Base-by-base conservation (phyloP, 2,888 invertebrate species). In the Trachelus iudaicus region DNA sequence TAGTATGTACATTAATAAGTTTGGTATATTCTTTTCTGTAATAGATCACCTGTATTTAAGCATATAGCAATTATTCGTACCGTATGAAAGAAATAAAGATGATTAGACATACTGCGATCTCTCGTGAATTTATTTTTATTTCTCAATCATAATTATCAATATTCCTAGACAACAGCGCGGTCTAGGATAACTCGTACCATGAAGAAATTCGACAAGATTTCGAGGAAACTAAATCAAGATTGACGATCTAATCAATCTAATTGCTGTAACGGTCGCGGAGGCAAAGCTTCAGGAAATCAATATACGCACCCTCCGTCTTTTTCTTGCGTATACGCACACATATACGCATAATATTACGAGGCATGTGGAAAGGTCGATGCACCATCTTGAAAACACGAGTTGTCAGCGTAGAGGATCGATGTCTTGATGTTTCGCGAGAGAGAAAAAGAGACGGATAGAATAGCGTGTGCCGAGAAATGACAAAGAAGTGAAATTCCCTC, bases 11-110 rank as follows among this genome's bases (percentile, higher is more conserved):
- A 90, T 88, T 90, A 88, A 85, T 89, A 87, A 89, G 88, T 89
- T 89, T 89, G 87, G 85, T 88, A 89, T 89, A 87, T 88, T 88
- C 84, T 86, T 88, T 89, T 90, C 89, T 89, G 88, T 88, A 88
- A 89, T 89, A 89, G 89, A 89, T 85, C 76, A 89, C 84, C 87
- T 91, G 90, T 90, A 90, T 91, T 90, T 90, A 90, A 88, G 87
- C 89, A 87, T 90, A 87, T 90, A 90, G 89, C 85, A 85, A 88
- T 87, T 87, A 89, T 86, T 90, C 89, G 87, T 89, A 86, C 82
- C 83, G 84, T 84, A 85, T 87, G 88, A 89, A 56, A 88, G 87
- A 89, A 91, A 90, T 91, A 91, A 91, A 91, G 87, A 88, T 86
- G 84, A 89, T 89, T 90, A 90, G 87, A 89, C 87, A 76, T 73